These are phyloP conservation scores for Acrocephalus scirpaceus DNA, from an alignment of 2,797 vertebrate genomes.

Conservation along the genomic window DNA sequence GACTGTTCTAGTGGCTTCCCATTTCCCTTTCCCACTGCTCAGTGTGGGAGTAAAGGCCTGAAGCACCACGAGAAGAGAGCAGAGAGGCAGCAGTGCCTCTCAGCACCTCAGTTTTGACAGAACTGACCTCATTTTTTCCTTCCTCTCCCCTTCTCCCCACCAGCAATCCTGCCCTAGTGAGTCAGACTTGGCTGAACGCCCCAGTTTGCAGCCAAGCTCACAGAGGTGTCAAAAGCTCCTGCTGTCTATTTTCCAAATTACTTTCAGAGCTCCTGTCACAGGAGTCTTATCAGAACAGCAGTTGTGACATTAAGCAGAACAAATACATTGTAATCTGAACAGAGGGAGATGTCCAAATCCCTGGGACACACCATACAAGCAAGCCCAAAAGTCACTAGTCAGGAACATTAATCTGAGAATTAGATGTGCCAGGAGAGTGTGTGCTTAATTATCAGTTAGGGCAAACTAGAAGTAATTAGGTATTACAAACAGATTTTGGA, in stretches of 20 bases:
- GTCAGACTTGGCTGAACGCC: neutral
- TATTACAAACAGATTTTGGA: neutral
- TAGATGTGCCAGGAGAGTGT: neutral
- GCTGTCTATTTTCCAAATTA: slow-evolving; percentile 28
- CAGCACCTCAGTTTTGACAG: neutral
- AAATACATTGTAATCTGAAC: neutral
- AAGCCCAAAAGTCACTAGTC: neutral
- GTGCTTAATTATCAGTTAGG: neutral
- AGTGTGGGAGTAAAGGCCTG: neutral
- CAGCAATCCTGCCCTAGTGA: slow-evolving; percentile 33
- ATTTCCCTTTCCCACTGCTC: neutral
- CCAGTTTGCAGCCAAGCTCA: neutral
- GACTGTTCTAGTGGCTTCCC: neutral
- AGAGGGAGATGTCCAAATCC: neutral
- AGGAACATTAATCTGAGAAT: neutral
- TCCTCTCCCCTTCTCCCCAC: slow-evolving; percentile 16
- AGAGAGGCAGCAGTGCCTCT: neutral
- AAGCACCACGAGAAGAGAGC: neutral
- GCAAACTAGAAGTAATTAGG: neutral
- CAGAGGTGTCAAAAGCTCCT: slow-evolving; percentile 39
- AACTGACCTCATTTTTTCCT: slow-evolving; percentile 35
- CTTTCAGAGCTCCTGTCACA: neutral
- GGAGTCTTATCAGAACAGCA: slow-evolving; percentile 45
- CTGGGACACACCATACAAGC: neutral
- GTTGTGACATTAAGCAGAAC: slow-evolving; percentile 51